Conservation (phyloP, 2,797 vertebrate genomes). For the Semotilus atromaculatus region DNA sequence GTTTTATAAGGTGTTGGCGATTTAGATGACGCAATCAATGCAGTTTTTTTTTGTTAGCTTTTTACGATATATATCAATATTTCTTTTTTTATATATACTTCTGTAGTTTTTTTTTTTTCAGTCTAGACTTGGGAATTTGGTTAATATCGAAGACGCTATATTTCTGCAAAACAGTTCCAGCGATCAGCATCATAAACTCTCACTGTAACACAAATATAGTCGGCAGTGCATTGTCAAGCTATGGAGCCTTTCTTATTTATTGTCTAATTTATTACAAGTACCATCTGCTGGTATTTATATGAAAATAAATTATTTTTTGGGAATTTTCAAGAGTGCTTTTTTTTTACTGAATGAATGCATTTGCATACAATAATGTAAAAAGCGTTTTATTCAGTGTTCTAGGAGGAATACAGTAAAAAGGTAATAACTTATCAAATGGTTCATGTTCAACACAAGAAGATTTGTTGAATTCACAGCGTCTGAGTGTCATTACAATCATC, state of each 20-base stretch:
- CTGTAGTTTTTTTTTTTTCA: background rate
- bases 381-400: background rate
- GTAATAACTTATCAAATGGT: background rate
- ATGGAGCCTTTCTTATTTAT: conserved; percentile 43
- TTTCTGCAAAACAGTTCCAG: background rate
- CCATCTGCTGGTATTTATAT: conserved; percentile 48
- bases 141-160: background rate
- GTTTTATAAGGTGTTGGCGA: conserved; percentile 15
- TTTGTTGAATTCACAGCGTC: background rate
- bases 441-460: background rate
- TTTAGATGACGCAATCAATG: background rate
- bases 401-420: background rate
- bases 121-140: conserved; percentile 3
- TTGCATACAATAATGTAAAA: background rate
- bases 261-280: conserved; percentile 42
- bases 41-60: background rate
- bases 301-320: conserved; percentile 55
- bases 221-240: background rate
- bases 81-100: background rate
- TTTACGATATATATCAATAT: conserved; percentile 4
- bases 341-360: background rate
- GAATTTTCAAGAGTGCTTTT: background rate
- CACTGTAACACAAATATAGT: background rate
- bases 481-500: background rate
- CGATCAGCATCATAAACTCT: background rate